A percentile compares a stretch with the other conserved stretches of the same genome.
Conservation (phyloP, 2,113 vertebrate species). For the Chionomys nivalis region DNA sequence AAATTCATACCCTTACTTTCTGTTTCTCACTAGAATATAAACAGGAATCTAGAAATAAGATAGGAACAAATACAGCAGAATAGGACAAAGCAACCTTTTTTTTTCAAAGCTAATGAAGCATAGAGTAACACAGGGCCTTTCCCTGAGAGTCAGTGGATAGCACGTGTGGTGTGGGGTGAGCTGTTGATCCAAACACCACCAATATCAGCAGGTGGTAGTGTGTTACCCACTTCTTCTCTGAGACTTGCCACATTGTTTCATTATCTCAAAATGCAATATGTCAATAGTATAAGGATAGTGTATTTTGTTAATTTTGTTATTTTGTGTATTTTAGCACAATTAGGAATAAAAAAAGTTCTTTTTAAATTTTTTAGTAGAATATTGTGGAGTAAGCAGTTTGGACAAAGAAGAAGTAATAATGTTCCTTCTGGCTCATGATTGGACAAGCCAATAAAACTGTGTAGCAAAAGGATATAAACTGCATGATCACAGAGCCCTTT, state of each 20-base stretch:
- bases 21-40: not conserved
- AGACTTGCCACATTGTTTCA: not conserved
- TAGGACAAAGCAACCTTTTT: not conserved
- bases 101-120: not conserved
- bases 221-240: not conserved
- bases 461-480: not conserved
- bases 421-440: not conserved
- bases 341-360: not conserved
- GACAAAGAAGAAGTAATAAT: not conserved
- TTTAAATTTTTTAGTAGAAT: not conserved
- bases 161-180: not conserved
- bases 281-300: not conserved
- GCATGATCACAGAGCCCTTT: not conserved
- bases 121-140: not conserved
- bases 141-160: not conserved
- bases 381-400: not conserved
- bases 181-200: not conserved
- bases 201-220: fast-evolving
- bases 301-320: not conserved
- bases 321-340: conserved; percentile 9
- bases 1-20: not conserved
- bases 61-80: not conserved
- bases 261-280: not conserved
- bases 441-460: not conserved
- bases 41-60: not conserved